A percentile compares a stretch with the other conserved stretches of the same genome.
phyloP scores from a whole-genome alignment of 53 echinoderm and acorn worm genomes.

The Paracentrotus lividus region DNA sequence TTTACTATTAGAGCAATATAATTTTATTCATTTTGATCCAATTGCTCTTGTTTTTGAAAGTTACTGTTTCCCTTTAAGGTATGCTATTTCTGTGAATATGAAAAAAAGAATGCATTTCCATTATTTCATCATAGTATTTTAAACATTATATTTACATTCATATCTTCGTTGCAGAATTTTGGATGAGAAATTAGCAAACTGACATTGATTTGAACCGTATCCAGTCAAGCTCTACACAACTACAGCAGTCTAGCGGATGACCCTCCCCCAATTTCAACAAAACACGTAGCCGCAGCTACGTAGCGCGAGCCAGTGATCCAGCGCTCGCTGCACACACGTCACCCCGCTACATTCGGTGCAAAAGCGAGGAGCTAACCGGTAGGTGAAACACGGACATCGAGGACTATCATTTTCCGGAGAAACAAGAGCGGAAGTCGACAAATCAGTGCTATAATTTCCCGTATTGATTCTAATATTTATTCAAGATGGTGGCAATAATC shows the following conservation, averaged over 20 bases:
- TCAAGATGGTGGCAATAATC: slow-evolving; percentile 55
- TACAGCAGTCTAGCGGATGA: neutral
- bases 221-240: neutral
- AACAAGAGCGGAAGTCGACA: slow-evolving; percentile 35
- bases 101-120: no score
- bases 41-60: no score
- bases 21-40: no score
- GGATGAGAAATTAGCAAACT: no score
- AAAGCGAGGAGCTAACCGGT: neutral
- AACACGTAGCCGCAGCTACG: neutral
- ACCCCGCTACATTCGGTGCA: neutral
- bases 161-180: no score
- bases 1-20: no score
- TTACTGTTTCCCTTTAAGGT: no score
- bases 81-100: no score
- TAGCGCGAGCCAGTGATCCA: neutral
- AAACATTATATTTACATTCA: no score
- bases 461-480: neutral
- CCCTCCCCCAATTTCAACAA: neutral
- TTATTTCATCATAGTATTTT: no score
- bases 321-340: neutral
- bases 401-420: neutral
- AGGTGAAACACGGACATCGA: neutral
- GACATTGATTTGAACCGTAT: no score
- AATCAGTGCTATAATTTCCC: neutral